These are phyloP conservation scores for Heliconius hermathena DNA, from an alignment of 1,140 invertebrate species.

Conservation along the genomic window DNA sequence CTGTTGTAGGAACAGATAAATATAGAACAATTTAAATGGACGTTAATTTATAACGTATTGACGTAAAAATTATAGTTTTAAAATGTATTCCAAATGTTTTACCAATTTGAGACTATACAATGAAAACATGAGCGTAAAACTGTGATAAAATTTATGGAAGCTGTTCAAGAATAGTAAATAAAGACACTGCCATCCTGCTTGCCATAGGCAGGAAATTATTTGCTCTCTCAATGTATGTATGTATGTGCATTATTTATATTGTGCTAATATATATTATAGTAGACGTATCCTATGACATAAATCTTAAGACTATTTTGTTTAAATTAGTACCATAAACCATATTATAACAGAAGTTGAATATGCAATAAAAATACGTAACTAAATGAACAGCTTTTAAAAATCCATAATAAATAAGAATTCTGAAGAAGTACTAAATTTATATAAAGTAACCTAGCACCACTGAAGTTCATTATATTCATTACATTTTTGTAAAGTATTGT, in stretches of 20 bases:
- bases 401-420: no score
- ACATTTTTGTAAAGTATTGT: no score
- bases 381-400: no score
- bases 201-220: constrained; percentile 12
- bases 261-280: not conserved
- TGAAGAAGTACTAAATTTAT: no score
- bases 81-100: no score
- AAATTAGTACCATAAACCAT: not conserved
- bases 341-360: no score
- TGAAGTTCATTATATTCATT: no score
- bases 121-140: not conserved
- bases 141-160: not conserved
- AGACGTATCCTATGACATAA: not conserved
- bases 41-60: not conserved
- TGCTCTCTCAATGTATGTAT: not conserved
- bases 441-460: no score
- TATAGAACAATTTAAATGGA: not conserved
- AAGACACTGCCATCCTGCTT: constrained; percentile 3
- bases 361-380: no score
- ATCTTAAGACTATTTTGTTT: not conserved
- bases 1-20: not conserved
- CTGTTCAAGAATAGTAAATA: not conserved
- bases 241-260: constrained; percentile 12
- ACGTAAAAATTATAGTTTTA: no score
- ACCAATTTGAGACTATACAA: not conserved